phyloP scores from a whole-genome alignment of 2,888 invertebrate genomes.

The Stenichneumon culpator region DNA sequence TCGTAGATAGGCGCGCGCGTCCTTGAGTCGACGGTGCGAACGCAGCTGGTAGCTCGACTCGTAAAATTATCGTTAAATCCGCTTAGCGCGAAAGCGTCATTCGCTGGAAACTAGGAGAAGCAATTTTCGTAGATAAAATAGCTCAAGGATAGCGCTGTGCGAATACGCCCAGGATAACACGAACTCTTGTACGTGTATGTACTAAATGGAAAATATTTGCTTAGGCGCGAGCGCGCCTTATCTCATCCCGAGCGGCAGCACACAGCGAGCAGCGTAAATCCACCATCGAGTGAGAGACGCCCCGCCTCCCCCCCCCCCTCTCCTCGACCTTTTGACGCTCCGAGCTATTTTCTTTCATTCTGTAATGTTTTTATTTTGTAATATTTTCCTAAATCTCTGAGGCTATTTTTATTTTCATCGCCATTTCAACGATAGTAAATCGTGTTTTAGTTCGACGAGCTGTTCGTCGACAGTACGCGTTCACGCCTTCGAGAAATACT shows the following conservation, averaged over 20 bases:
- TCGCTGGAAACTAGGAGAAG: conserved; percentile 14
- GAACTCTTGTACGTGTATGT: background rate
- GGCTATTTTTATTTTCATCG: conserved; percentile 18
- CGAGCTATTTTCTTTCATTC: conserved; percentile 18
- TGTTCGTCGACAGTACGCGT: background rate
- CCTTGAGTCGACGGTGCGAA: conserved; percentile 20
- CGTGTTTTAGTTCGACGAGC: background rate
- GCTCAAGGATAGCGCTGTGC: conserved; percentile 51
- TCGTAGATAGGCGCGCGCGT: background rate
- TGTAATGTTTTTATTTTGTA: conserved; percentile 8
- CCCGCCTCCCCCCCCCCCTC: background rate
- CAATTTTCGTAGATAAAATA: conserved; percentile 58
- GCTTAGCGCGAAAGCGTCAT: conserved; percentile 19
- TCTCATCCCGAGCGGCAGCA: conserved; percentile 22
- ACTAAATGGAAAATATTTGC: conserved; percentile 50
- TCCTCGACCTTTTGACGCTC: background rate
- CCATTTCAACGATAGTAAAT: background rate
- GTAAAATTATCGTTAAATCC: conserved; percentile 52
- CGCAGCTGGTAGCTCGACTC: conserved; percentile 21
- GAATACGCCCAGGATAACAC: conserved; percentile 2
- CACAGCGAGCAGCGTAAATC: conserved; percentile 36
- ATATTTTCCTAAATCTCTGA: conserved; percentile 26
- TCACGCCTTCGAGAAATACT: background rate
- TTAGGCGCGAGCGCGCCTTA: conserved; percentile 25
- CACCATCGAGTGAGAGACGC: conserved; percentile 8